A percentile compares a stretch with the other conserved stretches of the same genome.
Evolutionary conservation across 2,888 invertebrate genomes (phyloP).

Genomic region (Coenonympha glycerion): DNA sequence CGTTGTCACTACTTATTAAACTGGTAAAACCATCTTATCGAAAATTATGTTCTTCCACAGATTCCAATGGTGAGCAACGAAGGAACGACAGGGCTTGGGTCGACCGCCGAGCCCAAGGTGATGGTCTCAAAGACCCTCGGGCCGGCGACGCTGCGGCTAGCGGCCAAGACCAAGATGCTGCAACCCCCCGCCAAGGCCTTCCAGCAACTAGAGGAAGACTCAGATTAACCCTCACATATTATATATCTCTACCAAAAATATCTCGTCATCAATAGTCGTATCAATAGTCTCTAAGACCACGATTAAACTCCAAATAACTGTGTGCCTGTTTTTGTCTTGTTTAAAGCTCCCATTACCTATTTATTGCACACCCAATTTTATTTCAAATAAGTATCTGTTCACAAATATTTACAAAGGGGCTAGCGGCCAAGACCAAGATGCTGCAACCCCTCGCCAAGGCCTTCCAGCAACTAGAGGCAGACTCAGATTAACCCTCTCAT

Average conservation of each 20-base stretch:
- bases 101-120: conserved; percentile 32
- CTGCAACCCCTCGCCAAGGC: conserved; percentile 62
- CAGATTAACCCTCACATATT: conserved; percentile 33
- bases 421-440: conserved; percentile 57
- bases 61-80: conserved; percentile 77
- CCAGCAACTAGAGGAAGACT: conserved; percentile 49
- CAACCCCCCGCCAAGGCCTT: conserved; percentile 64
- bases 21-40: not conserved
- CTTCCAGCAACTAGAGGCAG: conserved; percentile 52
- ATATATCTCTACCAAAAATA: no score
- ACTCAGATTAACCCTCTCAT: conserved; percentile 41
- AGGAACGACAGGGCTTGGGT: conserved; percentile 79
- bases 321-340: no score
- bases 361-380: no score
- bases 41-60: conserved; percentile 57
- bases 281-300: no score
- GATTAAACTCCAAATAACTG: no score
- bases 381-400: no score
- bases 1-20: no score
- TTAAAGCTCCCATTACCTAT: no score
- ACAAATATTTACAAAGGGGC: no score
- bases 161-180: conserved; percentile 56
- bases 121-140: conserved; percentile 39
- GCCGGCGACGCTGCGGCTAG: conserved; percentile 53
- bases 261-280: no score